Conservation (phyloP, 2,888 invertebrate species). For the Odontomyia ornata region DNA sequence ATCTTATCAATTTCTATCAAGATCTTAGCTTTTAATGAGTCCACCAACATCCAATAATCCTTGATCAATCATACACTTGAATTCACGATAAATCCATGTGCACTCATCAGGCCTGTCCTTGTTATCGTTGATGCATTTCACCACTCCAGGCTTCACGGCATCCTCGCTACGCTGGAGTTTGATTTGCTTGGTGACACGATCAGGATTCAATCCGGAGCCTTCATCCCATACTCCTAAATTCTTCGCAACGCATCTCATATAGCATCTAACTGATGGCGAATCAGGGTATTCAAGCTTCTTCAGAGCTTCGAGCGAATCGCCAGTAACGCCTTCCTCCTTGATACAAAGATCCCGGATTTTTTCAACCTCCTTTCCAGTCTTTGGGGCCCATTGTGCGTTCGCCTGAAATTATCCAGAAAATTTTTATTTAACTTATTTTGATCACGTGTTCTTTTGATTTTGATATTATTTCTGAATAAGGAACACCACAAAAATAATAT, state of each 20-base stretch:
- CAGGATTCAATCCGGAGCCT: not conserved
- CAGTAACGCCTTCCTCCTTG: slow-evolving; percentile 13
- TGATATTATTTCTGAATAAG: too few species aligned
- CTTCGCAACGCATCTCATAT: not conserved
- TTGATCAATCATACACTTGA: slow-evolving; percentile 24
- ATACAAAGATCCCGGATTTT: slow-evolving; percentile 3
- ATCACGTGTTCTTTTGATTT: too few species aligned
- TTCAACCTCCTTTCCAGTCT: not conserved
- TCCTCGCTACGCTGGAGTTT: not conserved
- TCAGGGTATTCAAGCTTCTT: slow-evolving; percentile 36
- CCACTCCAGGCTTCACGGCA: not conserved
- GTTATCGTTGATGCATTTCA: slow-evolving; percentile 20
- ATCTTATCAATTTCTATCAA: too few species aligned
- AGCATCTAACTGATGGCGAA: slow-evolving; percentile 6
- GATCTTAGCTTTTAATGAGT: not conserved
- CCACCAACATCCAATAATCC: not conserved
- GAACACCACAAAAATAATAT: too few species aligned
- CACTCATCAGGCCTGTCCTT: not conserved
- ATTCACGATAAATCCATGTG: slow-evolving; percentile 18
- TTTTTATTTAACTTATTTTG: too few species aligned
- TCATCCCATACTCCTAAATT: slow-evolving; percentile 8
- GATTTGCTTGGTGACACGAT: not conserved
- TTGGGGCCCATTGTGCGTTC: not conserved
- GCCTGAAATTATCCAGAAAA: too few species aligned
- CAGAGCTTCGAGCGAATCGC: not conserved